Evolutionary conservation across 2,797 vertebrate species (phyloP).

Genomic region (Lindbergichthys nudifrons): DNA sequence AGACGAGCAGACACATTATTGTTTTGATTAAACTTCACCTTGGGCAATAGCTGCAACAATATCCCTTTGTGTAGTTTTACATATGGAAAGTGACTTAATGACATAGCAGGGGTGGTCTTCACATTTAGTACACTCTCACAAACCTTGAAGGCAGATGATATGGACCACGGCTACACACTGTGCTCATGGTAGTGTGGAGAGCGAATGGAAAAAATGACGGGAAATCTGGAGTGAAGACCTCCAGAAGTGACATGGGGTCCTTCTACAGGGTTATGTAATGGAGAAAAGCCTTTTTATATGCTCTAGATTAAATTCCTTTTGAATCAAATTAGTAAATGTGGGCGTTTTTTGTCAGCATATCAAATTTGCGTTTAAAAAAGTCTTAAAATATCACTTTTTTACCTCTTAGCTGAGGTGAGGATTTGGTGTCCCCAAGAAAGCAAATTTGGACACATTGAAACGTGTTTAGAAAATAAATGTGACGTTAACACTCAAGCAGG

Average conservation of each 20-base stretch:
- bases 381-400: no score
- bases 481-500: no score
- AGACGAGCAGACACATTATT: slow-evolving; percentile 2
- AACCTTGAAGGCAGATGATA: slow-evolving; percentile 44
- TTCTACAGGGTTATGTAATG: background rate
- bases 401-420: no score
- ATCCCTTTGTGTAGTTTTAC: slow-evolving; percentile 68
- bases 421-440: no score
- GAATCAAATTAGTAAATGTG: background rate
- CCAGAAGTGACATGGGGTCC: background rate
- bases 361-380: no score
- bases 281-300: background rate
- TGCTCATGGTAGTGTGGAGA: slow-evolving; percentile 23
- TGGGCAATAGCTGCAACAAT: slow-evolving; percentile 58
- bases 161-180: slow-evolving; percentile 43
- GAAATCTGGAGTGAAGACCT: slow-evolving; percentile 26
- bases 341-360: no score
- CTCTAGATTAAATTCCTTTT: background rate
- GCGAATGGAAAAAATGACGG: slow-evolving; percentile 25
- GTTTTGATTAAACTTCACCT: slow-evolving; percentile 17
- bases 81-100: slow-evolving; percentile 65
- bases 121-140: slow-evolving; percentile 52
- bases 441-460: no score
- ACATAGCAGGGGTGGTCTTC: slow-evolving; percentile 69
- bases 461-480: no score